Base-by-base conservation (phyloP, 2,888 invertebrate genomes). In the Xiphydria camelus region DNA sequence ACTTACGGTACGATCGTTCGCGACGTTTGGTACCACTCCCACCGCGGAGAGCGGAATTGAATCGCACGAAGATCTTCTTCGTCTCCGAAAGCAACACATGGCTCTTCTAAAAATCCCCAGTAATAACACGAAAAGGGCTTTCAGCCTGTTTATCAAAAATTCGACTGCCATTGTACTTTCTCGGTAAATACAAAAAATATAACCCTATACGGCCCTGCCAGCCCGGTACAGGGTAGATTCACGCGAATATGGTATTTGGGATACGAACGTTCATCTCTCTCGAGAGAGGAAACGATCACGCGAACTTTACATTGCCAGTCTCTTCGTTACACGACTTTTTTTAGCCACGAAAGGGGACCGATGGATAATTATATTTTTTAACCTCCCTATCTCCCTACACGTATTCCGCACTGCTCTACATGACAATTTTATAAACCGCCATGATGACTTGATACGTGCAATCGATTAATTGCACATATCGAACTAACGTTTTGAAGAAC, bases 71-170 rank as follows among this genome's bases (percentile, higher is more conserved):
- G 78, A 78, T 41, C 78, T 73, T 58, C 80, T 77, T 49, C 80
- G 68, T 46, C 83, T 76, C 41, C 81, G 77, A 50, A 85, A 80
- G 60, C 85, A 85, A 60, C 85, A 85, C 59, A 85, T 68, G 2
- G 84, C 84, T 18, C 83, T 77, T 41, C 81, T 77, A 49, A 83
- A 78, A 19, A 80, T 61, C 23, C 80, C 80, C 18, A 84, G 59
- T 20, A 85, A 63, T 46, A 81, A 62, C 25, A 84, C 66, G 26
- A 84, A 54, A 26, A 84, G 66, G 34, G 81, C 75, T 70, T 83
- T 84, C 1, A 85, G 56, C 62, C 83, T 80, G 58, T 76, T 76
- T 41, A 77, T 57, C 50, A 79, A 48, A 59, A 78, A 75, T 61
- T 78, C 77, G 39, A 80, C 56, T 52, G 79, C 76, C 78, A 76